These are phyloP conservation scores for Ursus arctos DNA, from an alignment of 2,113 vertebrate genomes.

Conservation along the genomic window DNA sequence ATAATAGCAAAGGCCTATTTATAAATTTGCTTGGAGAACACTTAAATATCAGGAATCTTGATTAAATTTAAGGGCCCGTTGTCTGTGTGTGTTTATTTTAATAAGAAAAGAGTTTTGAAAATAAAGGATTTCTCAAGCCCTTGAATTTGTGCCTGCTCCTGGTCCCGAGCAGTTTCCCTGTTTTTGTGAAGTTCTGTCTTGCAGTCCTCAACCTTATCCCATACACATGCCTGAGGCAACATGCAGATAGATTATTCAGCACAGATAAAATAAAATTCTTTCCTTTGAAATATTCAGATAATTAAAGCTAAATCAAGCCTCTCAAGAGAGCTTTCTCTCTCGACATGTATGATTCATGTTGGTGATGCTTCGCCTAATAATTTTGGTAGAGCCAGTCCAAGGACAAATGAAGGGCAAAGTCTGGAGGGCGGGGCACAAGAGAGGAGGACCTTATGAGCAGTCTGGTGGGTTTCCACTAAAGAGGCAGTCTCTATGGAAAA, in stretches of 20 bases:
- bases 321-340: conserved; percentile 33
- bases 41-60: conserved; percentile 58
- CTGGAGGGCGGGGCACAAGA: neutral
- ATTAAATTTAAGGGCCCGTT: conserved; percentile 69
- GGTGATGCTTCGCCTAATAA: conserved; percentile 61
- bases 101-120: conserved; percentile 67
- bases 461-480: neutral
- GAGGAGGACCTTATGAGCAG: neutral
- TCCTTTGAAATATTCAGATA: conserved; percentile 70
- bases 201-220: neutral
- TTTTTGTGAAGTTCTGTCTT: conserved; percentile 14
- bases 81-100: conserved; percentile 60
- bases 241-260: conserved; percentile 61
- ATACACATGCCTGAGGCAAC: conserved; percentile 52
- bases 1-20: conserved; percentile 66
- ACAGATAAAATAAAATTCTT: conserved; percentile 69
- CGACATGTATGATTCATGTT: conserved; percentile 1
- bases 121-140: conserved; percentile 62
- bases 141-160: conserved; percentile 32
- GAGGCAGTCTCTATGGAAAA: neutral
- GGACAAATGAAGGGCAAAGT: conserved; percentile 33
- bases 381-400: conserved; percentile 15
- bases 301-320: conserved; percentile 69
- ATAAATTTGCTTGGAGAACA: conserved; percentile 61
- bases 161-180: neutral